Evolutionary conservation across 2,113 vertebrate species (phyloP).

Genomic region (Sphaerodactylus townsendi): DNA sequence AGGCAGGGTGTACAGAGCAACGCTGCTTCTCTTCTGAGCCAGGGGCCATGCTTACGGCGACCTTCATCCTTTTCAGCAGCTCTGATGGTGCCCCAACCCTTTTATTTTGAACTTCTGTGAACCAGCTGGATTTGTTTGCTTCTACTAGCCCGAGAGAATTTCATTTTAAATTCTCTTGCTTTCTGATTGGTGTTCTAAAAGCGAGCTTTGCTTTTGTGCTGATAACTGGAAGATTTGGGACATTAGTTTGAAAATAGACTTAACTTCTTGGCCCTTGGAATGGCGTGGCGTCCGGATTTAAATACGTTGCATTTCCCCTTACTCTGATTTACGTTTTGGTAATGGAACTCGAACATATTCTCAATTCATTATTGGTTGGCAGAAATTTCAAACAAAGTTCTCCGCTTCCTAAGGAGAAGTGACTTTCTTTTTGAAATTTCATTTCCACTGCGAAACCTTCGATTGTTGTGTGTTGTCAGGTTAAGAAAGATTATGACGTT

Average conservation of each 20-base stretch:
- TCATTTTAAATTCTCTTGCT: background rate
- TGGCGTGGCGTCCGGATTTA: background rate
- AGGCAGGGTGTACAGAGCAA: too few relatives aligned
- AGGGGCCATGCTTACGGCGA: too few relatives aligned
- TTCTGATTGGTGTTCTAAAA: background rate
- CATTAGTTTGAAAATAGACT: background rate
- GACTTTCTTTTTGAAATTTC: background rate
- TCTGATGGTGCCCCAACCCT: background rate
- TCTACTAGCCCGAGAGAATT: background rate
- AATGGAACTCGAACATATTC: slow-evolving; percentile 12
- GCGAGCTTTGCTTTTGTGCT: background rate
- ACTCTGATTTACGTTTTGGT: background rate
- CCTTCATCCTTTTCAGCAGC: background rate
- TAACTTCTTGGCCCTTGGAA: background rate
- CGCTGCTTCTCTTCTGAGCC: too few relatives aligned
- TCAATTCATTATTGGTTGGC: background rate
- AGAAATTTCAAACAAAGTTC: background rate
- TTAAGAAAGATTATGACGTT: background rate
- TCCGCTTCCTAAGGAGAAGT: background rate
- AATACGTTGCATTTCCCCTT: background rate
- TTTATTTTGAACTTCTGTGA: background rate
- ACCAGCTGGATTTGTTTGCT: background rate
- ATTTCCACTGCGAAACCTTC: background rate
- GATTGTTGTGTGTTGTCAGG: background rate
- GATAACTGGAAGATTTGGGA: background rate